Percentiles rank a stretch among this genome's conserved stretches.
These are phyloP conservation scores for Eidolon dupreanum DNA, from an alignment of 2,797 vertebrate genomes.

Conservation along the genomic window DNA sequence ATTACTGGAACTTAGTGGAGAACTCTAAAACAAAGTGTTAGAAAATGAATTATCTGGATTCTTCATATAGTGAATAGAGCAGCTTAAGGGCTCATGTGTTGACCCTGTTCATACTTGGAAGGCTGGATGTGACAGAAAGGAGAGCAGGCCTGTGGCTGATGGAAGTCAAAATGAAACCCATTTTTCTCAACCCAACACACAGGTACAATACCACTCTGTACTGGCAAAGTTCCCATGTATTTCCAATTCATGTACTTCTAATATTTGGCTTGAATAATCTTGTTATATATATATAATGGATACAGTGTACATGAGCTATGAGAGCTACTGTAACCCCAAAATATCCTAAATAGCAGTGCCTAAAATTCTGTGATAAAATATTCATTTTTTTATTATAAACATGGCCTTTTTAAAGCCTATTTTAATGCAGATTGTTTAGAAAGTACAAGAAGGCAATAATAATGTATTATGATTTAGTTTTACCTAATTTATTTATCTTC, in stretches of 20 bases:
- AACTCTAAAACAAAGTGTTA: not conserved
- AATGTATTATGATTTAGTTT: conserved; percentile 13
- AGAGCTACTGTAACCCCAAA: conserved; percentile 7
- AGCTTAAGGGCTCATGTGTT: not conserved
- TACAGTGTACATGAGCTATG: not conserved
- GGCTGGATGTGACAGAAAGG: not conserved
- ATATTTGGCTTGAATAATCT: conserved; percentile 39
- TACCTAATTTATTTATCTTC: conserved; percentile 10
- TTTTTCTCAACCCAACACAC: not conserved
- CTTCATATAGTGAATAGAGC: not conserved
- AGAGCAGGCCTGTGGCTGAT: not conserved
- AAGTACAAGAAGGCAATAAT: not conserved
- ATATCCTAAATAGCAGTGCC: not conserved
- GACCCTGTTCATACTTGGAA: not conserved
- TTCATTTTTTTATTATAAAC: conserved; percentile 15
- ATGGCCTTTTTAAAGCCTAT: not conserved
- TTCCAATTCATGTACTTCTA: not conserved
- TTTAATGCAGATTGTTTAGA: conserved; percentile 36
- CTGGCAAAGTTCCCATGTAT: not conserved
- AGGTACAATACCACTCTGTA: not conserved
- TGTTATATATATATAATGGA: not conserved
- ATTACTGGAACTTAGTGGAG: not conserved
- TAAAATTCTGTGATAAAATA: conserved; percentile 49
- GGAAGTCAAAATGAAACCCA: not conserved
- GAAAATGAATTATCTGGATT: conserved; percentile 7